phyloP scores from a whole-genome alignment of 1,140 invertebrate species.

The Teleopsis dalmanni region DNA sequence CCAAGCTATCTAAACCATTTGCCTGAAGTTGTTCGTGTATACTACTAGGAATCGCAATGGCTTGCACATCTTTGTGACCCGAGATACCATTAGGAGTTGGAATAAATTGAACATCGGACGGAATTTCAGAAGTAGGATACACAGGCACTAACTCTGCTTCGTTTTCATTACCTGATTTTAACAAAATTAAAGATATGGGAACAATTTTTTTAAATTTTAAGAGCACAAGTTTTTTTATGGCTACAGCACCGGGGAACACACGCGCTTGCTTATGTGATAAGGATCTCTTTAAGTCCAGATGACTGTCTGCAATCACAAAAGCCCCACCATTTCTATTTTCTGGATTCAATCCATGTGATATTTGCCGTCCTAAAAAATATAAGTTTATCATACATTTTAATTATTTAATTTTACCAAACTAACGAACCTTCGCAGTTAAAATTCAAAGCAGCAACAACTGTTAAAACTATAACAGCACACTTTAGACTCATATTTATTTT shows the following conservation, averaged over 20 bases:
- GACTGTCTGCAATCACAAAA: no score
- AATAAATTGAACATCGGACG: conserved; percentile 37
- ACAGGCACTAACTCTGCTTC: conserved; percentile 39
- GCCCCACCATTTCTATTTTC: no score
- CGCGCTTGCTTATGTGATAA: conserved; percentile 24
- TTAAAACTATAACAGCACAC: no score
- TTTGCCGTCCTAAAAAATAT: no score
- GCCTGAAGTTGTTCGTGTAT: conserved; percentile 37
- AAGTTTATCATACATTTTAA: no score
- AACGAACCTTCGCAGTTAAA: no score
- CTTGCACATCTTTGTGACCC: conserved; percentile 38
- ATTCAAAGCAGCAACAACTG: no score
- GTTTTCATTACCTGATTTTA: conserved; percentile 35
- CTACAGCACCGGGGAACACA: conserved; percentile 36
- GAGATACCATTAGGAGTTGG: conserved; percentile 40
- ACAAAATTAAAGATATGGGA: conserved; percentile 35
- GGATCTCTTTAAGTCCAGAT: not conserved
- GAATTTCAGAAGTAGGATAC: conserved; percentile 38
- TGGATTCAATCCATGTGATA: no score
- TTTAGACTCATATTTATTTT: no score
- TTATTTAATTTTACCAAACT: no score
- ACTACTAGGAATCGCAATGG: conserved; percentile 37
- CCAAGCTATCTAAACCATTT: conserved; percentile 32
- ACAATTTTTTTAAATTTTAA: conserved; percentile 41
- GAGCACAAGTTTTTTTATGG: conserved; percentile 39